A percentile compares a stretch with the other conserved stretches of the same genome.
phyloP scores from a whole-genome alignment of 2,888 invertebrate genomes.

The Brachyptera risi region DNA sequence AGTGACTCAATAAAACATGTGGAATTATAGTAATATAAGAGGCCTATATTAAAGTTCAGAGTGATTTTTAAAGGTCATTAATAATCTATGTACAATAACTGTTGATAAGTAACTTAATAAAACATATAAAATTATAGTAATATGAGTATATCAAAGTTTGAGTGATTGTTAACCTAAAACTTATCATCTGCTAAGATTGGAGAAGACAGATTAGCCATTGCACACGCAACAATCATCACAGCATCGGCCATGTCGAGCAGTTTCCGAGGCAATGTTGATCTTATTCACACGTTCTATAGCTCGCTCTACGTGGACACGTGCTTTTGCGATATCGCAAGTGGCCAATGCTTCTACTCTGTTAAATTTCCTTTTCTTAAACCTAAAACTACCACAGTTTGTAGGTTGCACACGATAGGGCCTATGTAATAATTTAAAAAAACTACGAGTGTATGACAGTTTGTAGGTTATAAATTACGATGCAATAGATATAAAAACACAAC shows the following conservation, averaged over 20 bases:
- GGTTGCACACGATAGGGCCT: too few species aligned
- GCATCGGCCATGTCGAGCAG: neutral
- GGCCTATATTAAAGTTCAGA: too few species aligned
- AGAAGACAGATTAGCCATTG: neutral
- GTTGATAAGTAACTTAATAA: neutral
- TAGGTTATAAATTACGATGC: too few species aligned
- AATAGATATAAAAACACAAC: too few species aligned
- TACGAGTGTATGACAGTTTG: too few species aligned
- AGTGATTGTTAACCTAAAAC: neutral
- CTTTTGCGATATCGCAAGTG: neutral
- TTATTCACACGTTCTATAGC: neutral
- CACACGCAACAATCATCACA: neutral
- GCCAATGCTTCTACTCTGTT: neutral
- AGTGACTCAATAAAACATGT: too few species aligned
- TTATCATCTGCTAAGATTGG: neutral
- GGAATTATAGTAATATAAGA: too few species aligned
- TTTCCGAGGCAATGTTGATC: neutral
- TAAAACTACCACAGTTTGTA: too few species aligned
- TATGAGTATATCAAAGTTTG: neutral
- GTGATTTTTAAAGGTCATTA: too few species aligned
- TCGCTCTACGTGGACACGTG: neutral
- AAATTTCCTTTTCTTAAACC: constrained; percentile 3
- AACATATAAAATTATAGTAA: neutral
- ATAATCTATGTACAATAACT: too few species aligned
- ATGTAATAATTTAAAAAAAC: too few species aligned